phyloP scores from a whole-genome alignment of 1,140 invertebrate species.

The Pseudomyrmex sp. region DNA sequence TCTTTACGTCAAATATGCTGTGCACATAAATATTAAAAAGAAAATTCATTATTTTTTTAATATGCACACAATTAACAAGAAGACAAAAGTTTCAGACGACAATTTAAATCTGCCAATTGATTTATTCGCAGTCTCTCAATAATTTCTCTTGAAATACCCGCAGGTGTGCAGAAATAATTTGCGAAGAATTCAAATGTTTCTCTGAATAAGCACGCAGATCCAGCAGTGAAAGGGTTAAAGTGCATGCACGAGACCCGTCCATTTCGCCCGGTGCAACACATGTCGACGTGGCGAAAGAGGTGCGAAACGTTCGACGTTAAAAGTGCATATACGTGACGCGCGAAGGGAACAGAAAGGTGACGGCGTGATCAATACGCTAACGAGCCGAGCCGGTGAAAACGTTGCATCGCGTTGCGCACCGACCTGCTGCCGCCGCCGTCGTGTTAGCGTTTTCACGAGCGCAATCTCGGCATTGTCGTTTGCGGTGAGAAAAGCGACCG shows the following conservation, averaged over 20 bases:
- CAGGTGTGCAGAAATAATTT: background rate
- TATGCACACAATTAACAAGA: background rate
- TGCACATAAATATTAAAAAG: background rate
- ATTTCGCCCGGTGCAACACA: background rate
- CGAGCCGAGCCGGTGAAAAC: slow-evolving; percentile 36
- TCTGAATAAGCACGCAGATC: background rate
- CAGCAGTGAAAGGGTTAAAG: background rate
- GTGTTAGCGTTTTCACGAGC: slow-evolving; percentile 51
- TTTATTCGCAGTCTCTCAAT: too few relatives aligned
- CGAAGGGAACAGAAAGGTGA: background rate
- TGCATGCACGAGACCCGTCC: background rate
- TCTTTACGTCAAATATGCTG: background rate
- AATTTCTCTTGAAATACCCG: background rate
- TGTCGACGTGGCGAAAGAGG: slow-evolving; percentile 21
- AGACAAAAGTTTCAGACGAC: too few relatives aligned
- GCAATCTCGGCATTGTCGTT: slow-evolving; percentile 28
- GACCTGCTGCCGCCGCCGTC: background rate
- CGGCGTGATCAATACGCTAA: slow-evolving; percentile 57
- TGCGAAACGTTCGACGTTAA: slow-evolving; percentile 39
- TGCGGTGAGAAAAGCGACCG: slow-evolving; percentile 6
- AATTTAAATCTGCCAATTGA: too few relatives aligned
- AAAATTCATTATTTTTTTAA: background rate
- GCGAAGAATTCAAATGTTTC: background rate
- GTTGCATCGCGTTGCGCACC: background rate
- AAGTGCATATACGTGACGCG: slow-evolving; percentile 33